Evolutionary conservation across 2,888 invertebrate species (phyloP), one percentile per base, ranked within the genome.

Genomic region (Thereva nobilitata): DNA sequence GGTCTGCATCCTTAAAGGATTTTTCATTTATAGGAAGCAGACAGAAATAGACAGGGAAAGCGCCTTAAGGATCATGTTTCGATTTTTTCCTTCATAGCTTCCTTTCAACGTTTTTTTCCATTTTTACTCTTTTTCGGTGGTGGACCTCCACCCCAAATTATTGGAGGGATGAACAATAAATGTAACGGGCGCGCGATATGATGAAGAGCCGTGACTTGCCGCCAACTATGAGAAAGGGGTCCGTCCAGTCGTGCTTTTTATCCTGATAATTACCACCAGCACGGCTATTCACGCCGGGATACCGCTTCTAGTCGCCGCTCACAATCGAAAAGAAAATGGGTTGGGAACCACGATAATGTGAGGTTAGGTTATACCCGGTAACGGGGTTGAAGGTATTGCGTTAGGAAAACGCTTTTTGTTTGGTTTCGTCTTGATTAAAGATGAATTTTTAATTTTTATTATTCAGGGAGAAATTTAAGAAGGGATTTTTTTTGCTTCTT

Each of bases 401-500:
- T 23, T 23, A 23, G 23, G 23, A 23, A 23, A 23, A 23, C 23
- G 23, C 23, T 52, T 23, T 35, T 53, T 53, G 37, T 53, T 53
- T 23, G 23, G 23, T 23, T 23, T 23, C 23, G 23, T 53, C 53
- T 53, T 53, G 53, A 53, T 53, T 53, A 53, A 53, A 53, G 53
- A 53, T 53, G 35, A 53, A 53, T 53, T 37, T 53, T 53, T 53
- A 53, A 53, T 53, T 53, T 53, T 38, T 38, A 53, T 53, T 53
- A 38, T 8, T n/a, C 38, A 34, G 38, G 37, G 53, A 10, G 9
- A 9, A 53, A 8, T 23, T 23, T 23, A 23, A 23, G 23, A 23
- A 23, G 23, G 23, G 23, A 23, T 23, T 23, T 23, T 23, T 23
- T 23, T 23, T 23, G 1, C 23, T 1, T 23, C 23, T 23, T 23